Percentiles rank a stretch among this genome's conserved stretches.
Conservation (phyloP, 2,113 vertebrate species). For the Heptranchias perlo region DNA sequence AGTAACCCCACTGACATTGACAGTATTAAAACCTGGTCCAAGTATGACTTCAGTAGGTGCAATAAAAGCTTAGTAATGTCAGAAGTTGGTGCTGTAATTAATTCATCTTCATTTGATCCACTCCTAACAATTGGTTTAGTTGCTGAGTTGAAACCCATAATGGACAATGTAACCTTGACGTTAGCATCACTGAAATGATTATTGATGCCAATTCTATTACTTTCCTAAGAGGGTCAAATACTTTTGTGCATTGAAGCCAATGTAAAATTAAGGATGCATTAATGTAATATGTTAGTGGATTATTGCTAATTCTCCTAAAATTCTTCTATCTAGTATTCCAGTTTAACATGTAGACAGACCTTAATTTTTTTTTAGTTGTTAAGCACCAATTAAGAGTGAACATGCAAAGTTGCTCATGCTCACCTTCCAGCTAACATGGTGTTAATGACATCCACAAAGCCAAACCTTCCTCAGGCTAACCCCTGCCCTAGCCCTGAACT, state of each 20-base stretch:
- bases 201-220: not conserved
- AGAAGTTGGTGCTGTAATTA: not conserved
- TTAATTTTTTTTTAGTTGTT: not conserved
- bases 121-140: not conserved
- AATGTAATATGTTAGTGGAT: not conserved
- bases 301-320: not conserved
- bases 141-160: not conserved
- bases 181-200: not conserved
- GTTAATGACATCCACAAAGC: not conserved
- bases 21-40: not conserved
- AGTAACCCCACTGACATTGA: not conserved
- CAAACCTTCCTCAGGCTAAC: not conserved
- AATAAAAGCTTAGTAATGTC: not conserved
- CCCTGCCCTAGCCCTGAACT: not conserved
- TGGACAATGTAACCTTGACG: not conserved
- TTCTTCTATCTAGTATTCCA: not conserved
- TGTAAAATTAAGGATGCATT: not conserved
- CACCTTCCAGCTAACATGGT: not conserved
- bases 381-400: not conserved
- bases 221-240: not conserved
- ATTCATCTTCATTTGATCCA: not conserved
- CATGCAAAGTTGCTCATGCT: not conserved
- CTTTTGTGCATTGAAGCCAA: not conserved
- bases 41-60: not conserved
- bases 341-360: not conserved